Evolutionary conservation across 2,113 vertebrate species (phyloP).

Genomic region (Anser brachyrhynchus): DNA sequence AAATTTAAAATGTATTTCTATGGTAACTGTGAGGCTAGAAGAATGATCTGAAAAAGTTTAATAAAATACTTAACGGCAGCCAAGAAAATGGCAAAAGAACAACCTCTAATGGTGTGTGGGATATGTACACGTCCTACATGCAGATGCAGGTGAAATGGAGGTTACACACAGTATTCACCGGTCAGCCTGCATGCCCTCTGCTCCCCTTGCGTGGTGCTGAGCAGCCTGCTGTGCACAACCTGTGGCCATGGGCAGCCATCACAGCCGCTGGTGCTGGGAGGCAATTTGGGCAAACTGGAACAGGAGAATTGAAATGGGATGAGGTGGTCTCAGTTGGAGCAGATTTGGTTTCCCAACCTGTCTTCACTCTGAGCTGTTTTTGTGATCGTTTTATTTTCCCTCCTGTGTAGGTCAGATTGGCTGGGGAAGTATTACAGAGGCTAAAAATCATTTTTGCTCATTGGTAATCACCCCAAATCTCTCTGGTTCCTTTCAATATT

Average conservation of each 20-base stretch:
- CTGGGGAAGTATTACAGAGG: neutral
- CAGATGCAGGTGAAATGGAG: neutral
- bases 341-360: neutral
- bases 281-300: neutral
- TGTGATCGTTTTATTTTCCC: neutral
- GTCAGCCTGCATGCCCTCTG: neutral
- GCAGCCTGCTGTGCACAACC: neutral
- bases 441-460: neutral
- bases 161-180: accelerated
- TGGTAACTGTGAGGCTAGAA: slow-evolving; percentile 34
- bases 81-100: neutral
- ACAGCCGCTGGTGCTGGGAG: neutral
- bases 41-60: neutral
- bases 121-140: neutral
- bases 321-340: neutral
- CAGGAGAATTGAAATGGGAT: neutral
- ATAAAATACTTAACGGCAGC: neutral
- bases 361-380: neutral
- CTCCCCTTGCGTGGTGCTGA: neutral
- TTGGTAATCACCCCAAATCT: neutral
- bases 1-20: slow-evolving; percentile 47
- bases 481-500: neutral
- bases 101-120: neutral
- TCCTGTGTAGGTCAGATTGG: neutral
- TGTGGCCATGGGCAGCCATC: neutral